phyloP scores from a whole-genome alignment of 1,140 invertebrate species.

The Lepidurus arcticus region DNA sequence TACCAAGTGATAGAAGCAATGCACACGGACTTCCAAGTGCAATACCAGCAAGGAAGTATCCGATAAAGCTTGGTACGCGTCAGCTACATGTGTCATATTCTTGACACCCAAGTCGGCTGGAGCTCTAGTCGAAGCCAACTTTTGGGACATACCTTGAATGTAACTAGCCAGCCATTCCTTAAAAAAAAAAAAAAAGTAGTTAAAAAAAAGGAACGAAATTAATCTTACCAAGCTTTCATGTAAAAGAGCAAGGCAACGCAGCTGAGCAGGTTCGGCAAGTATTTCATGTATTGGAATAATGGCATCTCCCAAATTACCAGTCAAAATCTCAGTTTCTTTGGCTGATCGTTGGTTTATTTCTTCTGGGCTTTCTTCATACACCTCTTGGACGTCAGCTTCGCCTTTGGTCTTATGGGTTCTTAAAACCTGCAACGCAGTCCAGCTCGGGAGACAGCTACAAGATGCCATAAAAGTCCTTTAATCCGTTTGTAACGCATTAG shows the following conservation, averaged over 20 bases:
- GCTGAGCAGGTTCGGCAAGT: constrained; percentile 65
- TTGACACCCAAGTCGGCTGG: constrained; percentile 46
- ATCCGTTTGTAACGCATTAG: neutral
- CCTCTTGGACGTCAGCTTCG: constrained; percentile 41
- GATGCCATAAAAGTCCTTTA: too few species aligned
- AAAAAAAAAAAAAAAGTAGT: constrained; percentile 37
- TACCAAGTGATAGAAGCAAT: constrained; percentile 87
- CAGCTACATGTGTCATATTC: constrained; percentile 58
- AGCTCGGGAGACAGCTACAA: constrained; percentile 70
- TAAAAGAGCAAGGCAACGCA: constrained; percentile 75
- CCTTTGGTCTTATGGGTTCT: constrained; percentile 28
- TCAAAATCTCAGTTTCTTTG: constrained; percentile 86
- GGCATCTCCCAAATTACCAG: constrained; percentile 76
- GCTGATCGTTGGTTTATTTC: constrained; percentile 73
- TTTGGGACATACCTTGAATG: constrained; percentile 43
- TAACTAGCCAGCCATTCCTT: constrained; percentile 64
- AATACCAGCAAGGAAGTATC: constrained; percentile 84
- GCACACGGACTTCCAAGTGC: constrained; percentile 86
- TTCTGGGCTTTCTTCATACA: constrained; percentile 62
- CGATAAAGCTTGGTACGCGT: constrained; percentile 78
- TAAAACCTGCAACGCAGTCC: constrained; percentile 63
- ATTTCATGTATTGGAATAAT: constrained; percentile 79
- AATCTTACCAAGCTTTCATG: constrained; percentile 78
- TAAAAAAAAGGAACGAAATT: constrained; percentile 26
- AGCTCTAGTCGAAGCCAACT: constrained; percentile 40